A percentile compares a stretch with the other conserved stretches of the same genome.
Conservation (phyloP, 2,797 vertebrate genomes). For the Mormyrus proboscirostris region DNA sequence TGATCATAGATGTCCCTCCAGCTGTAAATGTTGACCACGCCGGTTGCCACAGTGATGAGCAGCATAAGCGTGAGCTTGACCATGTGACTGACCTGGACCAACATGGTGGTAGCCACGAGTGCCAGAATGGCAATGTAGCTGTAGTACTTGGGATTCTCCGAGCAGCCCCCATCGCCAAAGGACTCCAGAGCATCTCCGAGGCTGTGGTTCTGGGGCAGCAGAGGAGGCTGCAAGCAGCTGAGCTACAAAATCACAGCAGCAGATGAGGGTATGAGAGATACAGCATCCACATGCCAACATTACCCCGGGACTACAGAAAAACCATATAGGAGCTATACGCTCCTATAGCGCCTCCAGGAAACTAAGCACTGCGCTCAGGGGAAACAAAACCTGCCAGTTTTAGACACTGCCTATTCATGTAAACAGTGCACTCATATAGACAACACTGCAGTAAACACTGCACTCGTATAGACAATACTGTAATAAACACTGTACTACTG, state of each 20-base stretch:
- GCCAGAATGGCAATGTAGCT: slow-evolving; percentile 79
- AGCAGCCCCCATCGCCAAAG: slow-evolving; percentile 55
- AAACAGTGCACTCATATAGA: neutral
- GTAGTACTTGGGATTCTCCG: slow-evolving; percentile 83
- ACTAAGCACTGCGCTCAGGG: neutral
- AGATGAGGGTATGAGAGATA: neutral
- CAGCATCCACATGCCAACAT: neutral
- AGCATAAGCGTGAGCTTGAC: slow-evolving; percentile 89
- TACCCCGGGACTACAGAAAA: neutral
- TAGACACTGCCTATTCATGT: neutral
- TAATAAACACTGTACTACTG: neutral
- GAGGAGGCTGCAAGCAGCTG: slow-evolving; percentile 71
- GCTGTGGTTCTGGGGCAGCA: slow-evolving; percentile 54
- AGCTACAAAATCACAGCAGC: slow-evolving; percentile 59
- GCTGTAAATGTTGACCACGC: slow-evolving; percentile 78
- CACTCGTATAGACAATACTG: neutral
- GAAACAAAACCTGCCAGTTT: neutral
- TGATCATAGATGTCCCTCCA: slow-evolving; percentile 81
- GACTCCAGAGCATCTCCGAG: slow-evolving; percentile 34
- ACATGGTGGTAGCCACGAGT: slow-evolving; percentile 80
- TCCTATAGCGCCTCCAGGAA: neutral
- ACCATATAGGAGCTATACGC: neutral
- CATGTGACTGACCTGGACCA: slow-evolving; percentile 92
- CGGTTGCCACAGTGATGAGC: slow-evolving; percentile 69
- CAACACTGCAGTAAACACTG: neutral